phyloP scores from a whole-genome alignment of 2,888 invertebrate genomes.

The Hipparchia semele region DNA sequence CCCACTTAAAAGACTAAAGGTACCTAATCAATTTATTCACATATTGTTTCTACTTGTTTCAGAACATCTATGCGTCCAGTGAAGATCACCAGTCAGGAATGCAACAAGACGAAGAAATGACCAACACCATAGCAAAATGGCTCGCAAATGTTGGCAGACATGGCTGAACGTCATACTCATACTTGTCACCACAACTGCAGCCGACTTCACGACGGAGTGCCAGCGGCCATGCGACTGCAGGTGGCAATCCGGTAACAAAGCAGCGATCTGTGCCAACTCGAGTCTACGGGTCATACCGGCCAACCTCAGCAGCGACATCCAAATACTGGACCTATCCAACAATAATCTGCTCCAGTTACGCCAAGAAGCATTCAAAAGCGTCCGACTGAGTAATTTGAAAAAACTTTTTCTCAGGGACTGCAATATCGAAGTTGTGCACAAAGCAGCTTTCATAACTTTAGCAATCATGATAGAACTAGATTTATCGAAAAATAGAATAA shows the following conservation, averaged over 20 bases:
- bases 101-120: slow-evolving; percentile 76
- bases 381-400: slow-evolving; percentile 90
- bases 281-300: slow-evolving; percentile 87
- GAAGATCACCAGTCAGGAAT: slow-evolving; percentile 63
- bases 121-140: slow-evolving; percentile 75
- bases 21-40: neutral
- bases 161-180: slow-evolving; percentile 72
- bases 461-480: slow-evolving; percentile 92
- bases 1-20: no score
- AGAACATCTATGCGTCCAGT: slow-evolving; percentile 70
- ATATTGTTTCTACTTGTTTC: slow-evolving; percentile 56
- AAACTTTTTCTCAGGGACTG: slow-evolving; percentile 91
- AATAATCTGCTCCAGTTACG: slow-evolving; percentile 86
- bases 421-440: slow-evolving; percentile 86
- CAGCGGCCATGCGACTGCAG: slow-evolving; percentile 90
- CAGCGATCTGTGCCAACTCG: slow-evolving; percentile 90
- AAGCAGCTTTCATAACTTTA: slow-evolving; percentile 89
- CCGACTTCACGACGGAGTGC: slow-evolving; percentile 85
- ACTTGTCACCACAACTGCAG: slow-evolving; percentile 62
- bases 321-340: slow-evolving; percentile 88
- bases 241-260: slow-evolving; percentile 93
- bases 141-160: slow-evolving; percentile 76
- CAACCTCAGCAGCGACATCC: slow-evolving; percentile 88
- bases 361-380: slow-evolving; percentile 86
- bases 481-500: slow-evolving; percentile 88